Evolutionary conservation across 2,797 vertebrate species (phyloP).

Genomic region (Myioborus melanocephalus): DNA sequence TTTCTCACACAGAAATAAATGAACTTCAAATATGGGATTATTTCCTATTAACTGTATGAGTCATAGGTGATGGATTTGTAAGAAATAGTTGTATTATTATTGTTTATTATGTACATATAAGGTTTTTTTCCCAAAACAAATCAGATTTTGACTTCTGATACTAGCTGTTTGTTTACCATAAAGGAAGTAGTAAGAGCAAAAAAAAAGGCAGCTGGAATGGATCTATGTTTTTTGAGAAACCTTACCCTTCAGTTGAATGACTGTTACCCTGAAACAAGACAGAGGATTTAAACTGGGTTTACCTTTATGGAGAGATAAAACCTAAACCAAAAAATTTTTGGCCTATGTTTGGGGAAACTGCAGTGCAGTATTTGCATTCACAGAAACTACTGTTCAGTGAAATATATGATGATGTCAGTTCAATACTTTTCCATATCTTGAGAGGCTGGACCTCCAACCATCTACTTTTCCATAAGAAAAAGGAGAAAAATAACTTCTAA

Average conservation of each 20-base stretch:
- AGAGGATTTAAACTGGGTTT: neutral
- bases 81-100: neutral
- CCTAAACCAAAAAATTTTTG: neutral
- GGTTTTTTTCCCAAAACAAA: neutral
- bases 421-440: neutral
- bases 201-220: neutral
- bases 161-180: neutral
- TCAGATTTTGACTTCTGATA: neutral
- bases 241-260: neutral
- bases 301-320: neutral
- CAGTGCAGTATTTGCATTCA: neutral
- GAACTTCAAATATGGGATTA: too few relatives aligned
- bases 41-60: too few relatives aligned
- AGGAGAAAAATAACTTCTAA: neutral
- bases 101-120: neutral
- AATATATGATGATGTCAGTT: neutral
- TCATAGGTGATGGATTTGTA: neutral
- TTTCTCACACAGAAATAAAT: neutral
- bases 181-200: neutral
- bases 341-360: neutral
- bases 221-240: neutral
- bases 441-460: neutral
- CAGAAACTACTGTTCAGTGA: neutral
- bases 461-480: neutral
- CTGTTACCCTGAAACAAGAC: neutral